Conservation (phyloP, 2,113 vertebrate genomes). For the Megaceryle torquata region DNA sequence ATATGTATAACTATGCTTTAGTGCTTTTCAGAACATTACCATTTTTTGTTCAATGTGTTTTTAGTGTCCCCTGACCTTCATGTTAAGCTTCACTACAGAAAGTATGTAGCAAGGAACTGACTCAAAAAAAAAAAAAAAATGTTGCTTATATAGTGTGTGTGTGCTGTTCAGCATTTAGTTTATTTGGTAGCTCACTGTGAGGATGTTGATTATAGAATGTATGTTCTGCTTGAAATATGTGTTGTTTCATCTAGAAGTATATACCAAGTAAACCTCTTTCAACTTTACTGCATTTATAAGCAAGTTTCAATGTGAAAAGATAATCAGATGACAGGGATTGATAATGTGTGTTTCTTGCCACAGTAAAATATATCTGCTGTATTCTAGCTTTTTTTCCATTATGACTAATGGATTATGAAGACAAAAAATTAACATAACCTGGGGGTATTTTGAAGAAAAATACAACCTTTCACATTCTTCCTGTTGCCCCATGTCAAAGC, state of each 20-base stretch:
- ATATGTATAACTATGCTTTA: conserved; percentile 53
- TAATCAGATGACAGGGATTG: neutral
- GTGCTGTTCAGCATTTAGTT: neutral
- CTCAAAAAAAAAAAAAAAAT: neutral
- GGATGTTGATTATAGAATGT: neutral
- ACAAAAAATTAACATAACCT: neutral
- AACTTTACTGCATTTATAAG: neutral
- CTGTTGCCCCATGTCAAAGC: neutral
- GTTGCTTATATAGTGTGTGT: neutral
- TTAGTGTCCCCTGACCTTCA: neutral
- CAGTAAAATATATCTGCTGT: neutral
- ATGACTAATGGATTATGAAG: neutral
- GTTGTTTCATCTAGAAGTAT: neutral
- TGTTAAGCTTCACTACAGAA: neutral
- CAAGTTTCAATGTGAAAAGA: neutral
- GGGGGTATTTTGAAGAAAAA: neutral
- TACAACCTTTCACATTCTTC: neutral
- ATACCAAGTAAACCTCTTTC: neutral
- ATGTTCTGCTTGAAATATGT: neutral
- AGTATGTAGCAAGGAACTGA: neutral
- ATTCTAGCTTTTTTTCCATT: neutral
- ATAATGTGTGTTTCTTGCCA: neutral
- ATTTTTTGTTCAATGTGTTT: conserved; percentile 41
- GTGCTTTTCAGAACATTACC: conserved; percentile 42
- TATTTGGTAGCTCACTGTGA: neutral